These are phyloP conservation scores for Andricus quercusramuli DNA, from an alignment of 2,888 invertebrate species.

Conservation along the genomic window DNA sequence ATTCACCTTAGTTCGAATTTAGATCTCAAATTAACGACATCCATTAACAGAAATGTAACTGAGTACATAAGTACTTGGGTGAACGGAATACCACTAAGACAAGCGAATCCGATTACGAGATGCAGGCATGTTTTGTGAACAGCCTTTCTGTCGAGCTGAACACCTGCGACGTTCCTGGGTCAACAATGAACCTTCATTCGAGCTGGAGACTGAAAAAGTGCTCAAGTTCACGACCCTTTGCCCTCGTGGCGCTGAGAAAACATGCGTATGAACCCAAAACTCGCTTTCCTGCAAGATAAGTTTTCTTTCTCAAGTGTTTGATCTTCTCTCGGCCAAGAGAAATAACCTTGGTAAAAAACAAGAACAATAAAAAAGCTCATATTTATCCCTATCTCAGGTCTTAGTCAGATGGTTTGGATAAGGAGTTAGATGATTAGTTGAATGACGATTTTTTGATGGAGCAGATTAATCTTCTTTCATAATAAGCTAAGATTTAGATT, in stretches of 20 bases:
- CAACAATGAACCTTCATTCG: constrained; percentile 8
- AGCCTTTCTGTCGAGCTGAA: neutral
- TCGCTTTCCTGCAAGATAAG: constrained; percentile 13
- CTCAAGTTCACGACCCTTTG: constrained; percentile 28
- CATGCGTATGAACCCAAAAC: constrained; percentile 20
- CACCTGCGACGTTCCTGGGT: constrained; percentile 9
- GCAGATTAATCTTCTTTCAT: neutral
- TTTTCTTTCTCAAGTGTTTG: neutral
- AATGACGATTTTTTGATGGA: neutral
- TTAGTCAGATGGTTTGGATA: neutral
- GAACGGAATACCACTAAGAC: neutral
- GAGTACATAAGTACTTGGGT: neutral
- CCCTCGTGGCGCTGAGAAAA: constrained; percentile 8
- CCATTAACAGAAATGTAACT: neutral
- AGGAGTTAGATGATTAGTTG: neutral
- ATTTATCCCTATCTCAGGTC: neutral
- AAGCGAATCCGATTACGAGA: neutral
- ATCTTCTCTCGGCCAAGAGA: neutral
- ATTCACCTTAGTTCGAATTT: constrained; percentile 11
- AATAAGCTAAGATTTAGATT: neutral
- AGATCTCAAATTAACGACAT: constrained; percentile 14
- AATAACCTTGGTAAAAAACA: neutral
- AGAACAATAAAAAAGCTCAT: neutral
- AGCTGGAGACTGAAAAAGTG: constrained; percentile 9
- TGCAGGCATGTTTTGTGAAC: constrained; percentile 3